phyloP scores from a whole-genome alignment of 1,140 invertebrate genomes.

The Diachasmimorpha longicaudata region DNA sequence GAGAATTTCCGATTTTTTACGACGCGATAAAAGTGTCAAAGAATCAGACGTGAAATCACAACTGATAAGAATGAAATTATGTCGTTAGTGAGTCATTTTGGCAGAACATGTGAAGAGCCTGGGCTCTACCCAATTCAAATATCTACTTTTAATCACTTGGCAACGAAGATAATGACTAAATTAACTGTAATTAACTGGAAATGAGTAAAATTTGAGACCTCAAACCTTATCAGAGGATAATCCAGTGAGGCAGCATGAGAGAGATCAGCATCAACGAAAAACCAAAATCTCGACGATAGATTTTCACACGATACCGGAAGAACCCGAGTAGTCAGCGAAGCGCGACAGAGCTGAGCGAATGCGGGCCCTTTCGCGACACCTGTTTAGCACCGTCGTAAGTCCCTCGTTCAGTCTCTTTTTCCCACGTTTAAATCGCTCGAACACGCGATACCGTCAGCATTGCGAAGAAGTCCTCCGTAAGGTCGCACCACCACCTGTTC shows the following conservation, averaged over 20 bases:
- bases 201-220: no score
- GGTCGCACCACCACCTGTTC: conserved; percentile 7
- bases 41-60: no score
- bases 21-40: no score
- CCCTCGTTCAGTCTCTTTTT: conserved; percentile 32
- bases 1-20: neutral
- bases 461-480: conserved; percentile 12
- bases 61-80: no score
- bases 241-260: no score
- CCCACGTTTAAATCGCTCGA: conserved; percentile 43
- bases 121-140: no score
- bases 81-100: no score
- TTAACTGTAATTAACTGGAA: neutral
- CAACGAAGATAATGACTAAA: neutral
- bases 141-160: neutral
- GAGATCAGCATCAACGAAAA: neutral
- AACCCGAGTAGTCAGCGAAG: conserved; percentile 31
- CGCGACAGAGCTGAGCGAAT: conserved; percentile 25
- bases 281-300: neutral
- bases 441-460: conserved; percentile 9
- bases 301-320: neutral
- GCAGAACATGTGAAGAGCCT: no score
- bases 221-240: no score
- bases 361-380: conserved; percentile 34
- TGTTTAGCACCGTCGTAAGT: conserved; percentile 24